Conservation (phyloP, 1,140 invertebrate genomes). For the Rhopalosiphum padi region DNA sequence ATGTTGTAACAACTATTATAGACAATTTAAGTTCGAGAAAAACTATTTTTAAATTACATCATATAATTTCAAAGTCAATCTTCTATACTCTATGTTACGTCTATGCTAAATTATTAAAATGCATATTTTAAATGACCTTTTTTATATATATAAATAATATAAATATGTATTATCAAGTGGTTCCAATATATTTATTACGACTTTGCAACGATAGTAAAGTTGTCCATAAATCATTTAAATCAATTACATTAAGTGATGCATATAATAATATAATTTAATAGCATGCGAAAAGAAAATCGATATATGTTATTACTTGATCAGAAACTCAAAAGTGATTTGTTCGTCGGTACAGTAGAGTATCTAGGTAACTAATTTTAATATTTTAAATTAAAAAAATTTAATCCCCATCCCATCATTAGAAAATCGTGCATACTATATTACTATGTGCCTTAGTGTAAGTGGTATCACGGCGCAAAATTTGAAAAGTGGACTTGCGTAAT, state of each 20-base stretch:
- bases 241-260: background rate
- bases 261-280: background rate
- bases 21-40: background rate
- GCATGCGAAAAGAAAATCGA: background rate
- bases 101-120: too few species aligned
- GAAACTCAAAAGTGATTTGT: background rate
- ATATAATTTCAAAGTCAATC: too few species aligned
- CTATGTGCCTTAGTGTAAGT: background rate
- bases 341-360: background rate
- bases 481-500: background rate
- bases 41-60: background rate
- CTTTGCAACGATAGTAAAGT: background rate
- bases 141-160: background rate
- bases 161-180: background rate
- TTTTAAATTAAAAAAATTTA: background rate
- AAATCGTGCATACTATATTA: background rate
- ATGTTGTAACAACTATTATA: background rate
- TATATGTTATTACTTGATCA: slow-evolving; percentile 10
- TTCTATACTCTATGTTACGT: too few species aligned
- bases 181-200: background rate
- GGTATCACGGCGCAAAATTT: background rate
- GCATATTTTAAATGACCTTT: too few species aligned
- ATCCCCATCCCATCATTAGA: background rate
- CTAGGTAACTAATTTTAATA: background rate
- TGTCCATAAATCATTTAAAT: background rate